Evolutionary conservation across 1,140 invertebrate species (phyloP), one percentile per base, ranked within the genome.

Genomic region (Danaus plexippus): DNA sequence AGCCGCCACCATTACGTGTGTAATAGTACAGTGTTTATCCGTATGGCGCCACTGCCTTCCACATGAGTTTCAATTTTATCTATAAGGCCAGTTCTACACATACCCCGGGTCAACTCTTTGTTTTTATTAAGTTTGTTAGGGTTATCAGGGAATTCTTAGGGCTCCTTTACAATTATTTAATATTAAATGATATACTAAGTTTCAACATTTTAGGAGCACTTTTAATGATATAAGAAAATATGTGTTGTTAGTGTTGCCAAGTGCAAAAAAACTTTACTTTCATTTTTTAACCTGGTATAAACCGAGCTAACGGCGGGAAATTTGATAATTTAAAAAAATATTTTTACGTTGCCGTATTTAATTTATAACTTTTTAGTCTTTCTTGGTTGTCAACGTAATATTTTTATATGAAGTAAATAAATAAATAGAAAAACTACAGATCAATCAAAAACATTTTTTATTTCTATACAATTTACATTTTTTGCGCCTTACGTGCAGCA

Each of bases 401-500:
- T 15, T 15, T 15, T 15, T 15, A 9, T 13, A 13, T 40, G 9
- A 52, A n/a, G 9, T 40, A 47, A 13, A 18, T 11, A 40, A 15
- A 3, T 15, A 49, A 41, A 15, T 43, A 57, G 46, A 57, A 64
- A 54, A 67, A 67, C 47, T 43, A 55, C 56, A 61, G 10, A 22
- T 69, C 53, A 55, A 64, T 71, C 66, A 77, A 72, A 85, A 85
- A 83, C 80, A 83, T 77, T 67, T 57, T 83, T 85, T 85, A 82
- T 83, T 78, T 77, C 80, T 83, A 83, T 81, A 85, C 76, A 85
- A 83, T 80, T 71, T 82, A 85, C 81, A 82, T 68, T 59, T 15
- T 65, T 73, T 66, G 71, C 75, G 69, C 71, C 64, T 69, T 66
- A 61, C 67, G 73, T 82, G 77, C 77, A 77, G 72, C 70, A 61